Conservation (phyloP, 2,797 vertebrate genomes). For the Chromis chromis region DNA sequence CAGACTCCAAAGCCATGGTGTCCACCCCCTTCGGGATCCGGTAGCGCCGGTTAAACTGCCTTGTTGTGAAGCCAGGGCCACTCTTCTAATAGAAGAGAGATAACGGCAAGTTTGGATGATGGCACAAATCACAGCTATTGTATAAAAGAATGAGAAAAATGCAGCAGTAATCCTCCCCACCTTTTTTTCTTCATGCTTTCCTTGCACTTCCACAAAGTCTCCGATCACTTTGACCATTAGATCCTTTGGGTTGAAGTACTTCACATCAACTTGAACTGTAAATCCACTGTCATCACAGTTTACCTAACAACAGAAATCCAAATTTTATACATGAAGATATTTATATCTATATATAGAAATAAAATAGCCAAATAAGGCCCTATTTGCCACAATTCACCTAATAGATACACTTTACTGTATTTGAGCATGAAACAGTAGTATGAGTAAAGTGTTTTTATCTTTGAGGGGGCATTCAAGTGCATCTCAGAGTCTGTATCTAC, state of each 20-base stretch:
- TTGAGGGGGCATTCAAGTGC: neutral
- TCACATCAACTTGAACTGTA: slow-evolving; percentile 84
- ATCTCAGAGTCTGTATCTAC: neutral
- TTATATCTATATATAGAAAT: too few relatives aligned
- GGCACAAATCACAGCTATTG: neutral
- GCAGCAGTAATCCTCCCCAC: slow-evolving; percentile 50
- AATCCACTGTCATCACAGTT: slow-evolving; percentile 82
- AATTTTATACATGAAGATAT: slow-evolving; percentile 9
- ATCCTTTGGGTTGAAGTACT: slow-evolving; percentile 83
- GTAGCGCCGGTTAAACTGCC: slow-evolving; percentile 85
- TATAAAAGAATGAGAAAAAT: neutral
- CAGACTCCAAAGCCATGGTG: slow-evolving; percentile 82
- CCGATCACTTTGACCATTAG: slow-evolving; percentile 84
- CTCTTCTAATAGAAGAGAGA: slow-evolving; percentile 64
- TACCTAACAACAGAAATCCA: slow-evolving; percentile 69
- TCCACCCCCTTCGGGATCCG: slow-evolving; percentile 85
- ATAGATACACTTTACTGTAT: neutral
- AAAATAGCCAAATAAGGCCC: neutral
- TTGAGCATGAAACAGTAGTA: neutral
- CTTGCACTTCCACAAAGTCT: slow-evolving; percentile 86
- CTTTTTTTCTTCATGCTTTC: slow-evolving; percentile 86
- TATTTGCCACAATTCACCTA: neutral
- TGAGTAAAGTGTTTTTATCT: neutral
- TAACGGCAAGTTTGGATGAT: neutral
- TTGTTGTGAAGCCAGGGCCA: slow-evolving; percentile 79